Evolutionary conservation across 1,140 invertebrate genomes (phyloP).

Genomic region (Heterodera schachtii): DNA sequence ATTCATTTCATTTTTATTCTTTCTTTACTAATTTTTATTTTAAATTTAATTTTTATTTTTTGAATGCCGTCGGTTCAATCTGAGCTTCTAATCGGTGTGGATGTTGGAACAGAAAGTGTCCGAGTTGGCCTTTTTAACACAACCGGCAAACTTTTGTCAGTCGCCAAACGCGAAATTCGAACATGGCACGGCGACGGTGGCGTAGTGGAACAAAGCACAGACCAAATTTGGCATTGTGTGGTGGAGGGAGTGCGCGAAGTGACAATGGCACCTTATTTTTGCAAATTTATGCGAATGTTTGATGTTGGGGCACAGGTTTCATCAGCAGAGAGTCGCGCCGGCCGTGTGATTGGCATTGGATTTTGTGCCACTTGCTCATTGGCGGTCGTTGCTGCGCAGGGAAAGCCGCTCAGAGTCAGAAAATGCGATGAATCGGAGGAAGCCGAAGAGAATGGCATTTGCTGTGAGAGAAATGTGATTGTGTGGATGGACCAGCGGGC

Average conservation of each 20-base stretch:
- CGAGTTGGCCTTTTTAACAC: neutral
- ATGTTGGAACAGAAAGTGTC: conserved; percentile 1
- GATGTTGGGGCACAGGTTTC: neutral
- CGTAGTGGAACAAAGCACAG: neutral
- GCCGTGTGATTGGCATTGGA: conserved; percentile 3
- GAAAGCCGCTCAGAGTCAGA: neutral
- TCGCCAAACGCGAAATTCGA: neutral
- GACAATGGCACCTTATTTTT: neutral
- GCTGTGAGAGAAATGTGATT: neutral
- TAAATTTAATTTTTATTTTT: too few relatives aligned
- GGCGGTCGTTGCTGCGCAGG: conserved; percentile 1
- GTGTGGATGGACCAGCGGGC: conserved; percentile 1
- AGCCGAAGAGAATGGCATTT: neutral
- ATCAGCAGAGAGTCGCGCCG: neutral
- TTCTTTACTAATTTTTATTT: too few relatives aligned
- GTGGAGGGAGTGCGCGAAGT: neutral
- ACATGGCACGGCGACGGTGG: neutral
- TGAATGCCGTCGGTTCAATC: too few relatives aligned
- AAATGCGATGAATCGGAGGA: neutral
- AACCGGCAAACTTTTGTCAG: neutral
- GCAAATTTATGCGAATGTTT: too few relatives aligned
- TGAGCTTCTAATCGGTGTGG: neutral
- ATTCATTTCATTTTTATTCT: too few relatives aligned
- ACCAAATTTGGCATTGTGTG: conserved; percentile 7
- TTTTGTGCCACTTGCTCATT: conserved; percentile 2